phyloP scores from a whole-genome alignment of 2,888 invertebrate species.

The Drosophila atripex region DNA sequence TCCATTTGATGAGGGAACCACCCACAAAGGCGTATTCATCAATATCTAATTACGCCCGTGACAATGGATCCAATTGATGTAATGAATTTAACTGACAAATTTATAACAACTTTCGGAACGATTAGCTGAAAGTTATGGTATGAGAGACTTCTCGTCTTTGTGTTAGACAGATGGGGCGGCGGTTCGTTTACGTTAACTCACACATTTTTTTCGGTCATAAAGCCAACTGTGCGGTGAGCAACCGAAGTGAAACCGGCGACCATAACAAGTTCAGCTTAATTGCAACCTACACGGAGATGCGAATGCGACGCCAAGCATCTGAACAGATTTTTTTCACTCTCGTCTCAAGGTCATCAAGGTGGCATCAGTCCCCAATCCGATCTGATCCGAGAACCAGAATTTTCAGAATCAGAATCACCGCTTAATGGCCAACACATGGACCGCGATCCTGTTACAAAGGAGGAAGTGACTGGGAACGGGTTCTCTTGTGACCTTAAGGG shows the following conservation, averaged over 20 bases:
- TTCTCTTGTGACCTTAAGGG: conserved; percentile 56
- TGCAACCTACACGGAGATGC: conserved; percentile 67
- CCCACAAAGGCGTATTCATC: conserved; percentile 33
- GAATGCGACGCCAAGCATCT: conserved; percentile 28
- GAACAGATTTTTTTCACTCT: conserved; percentile 65
- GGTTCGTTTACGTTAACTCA: conserved; percentile 51
- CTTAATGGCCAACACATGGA: conserved; percentile 48
- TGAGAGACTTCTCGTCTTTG: background rate
- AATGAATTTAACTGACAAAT: conserved; percentile 50
- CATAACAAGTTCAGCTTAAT: conserved; percentile 73
- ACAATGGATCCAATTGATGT: conserved; percentile 38
- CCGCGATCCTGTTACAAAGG: conserved; percentile 47
- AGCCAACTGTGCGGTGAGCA: conserved; percentile 41
- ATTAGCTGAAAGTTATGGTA: conserved; percentile 38
- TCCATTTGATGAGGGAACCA: conserved; percentile 8
- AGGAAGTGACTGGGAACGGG: conserved; percentile 44
- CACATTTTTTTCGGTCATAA: conserved; percentile 52
- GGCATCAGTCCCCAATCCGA: conserved; percentile 8
- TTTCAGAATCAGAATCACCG: conserved; percentile 53
- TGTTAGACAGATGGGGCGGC: conserved; percentile 30
- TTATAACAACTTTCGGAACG: conserved; percentile 48
- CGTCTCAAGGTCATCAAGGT: conserved; percentile 60
- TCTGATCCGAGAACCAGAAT: conserved; percentile 4
- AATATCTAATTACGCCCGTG: conserved; percentile 41
- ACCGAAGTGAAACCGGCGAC: conserved; percentile 54